Evolutionary conservation across 2,113 vertebrate species (phyloP).

Genomic region (Machaerirhynchus nigripectus): DNA sequence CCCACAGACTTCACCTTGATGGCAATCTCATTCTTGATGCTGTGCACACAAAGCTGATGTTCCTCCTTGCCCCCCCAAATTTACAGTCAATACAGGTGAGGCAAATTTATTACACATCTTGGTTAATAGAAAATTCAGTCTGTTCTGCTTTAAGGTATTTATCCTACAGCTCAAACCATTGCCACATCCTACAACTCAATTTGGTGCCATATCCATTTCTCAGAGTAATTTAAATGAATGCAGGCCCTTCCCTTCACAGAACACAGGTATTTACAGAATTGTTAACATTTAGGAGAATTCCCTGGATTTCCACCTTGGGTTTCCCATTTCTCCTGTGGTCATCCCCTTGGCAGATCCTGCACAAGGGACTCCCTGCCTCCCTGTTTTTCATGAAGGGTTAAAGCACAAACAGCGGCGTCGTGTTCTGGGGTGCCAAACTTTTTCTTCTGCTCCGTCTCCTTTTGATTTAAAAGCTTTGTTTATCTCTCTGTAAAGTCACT

Average conservation of each 20-base stretch:
- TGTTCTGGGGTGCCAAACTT: conserved; percentile 31
- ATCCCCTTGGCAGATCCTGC: background rate
- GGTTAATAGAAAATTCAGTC: background rate
- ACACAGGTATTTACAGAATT: background rate
- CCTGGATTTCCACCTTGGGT: background rate
- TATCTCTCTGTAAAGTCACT: conserved; percentile 62
- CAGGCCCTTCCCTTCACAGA: background rate
- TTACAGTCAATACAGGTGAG: background rate
- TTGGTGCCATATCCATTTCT: background rate
- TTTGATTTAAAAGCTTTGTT: conserved; percentile 71
- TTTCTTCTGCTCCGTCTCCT: conserved; percentile 16
- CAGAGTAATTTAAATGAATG: background rate
- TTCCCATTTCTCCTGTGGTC: background rate
- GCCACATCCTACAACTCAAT: background rate
- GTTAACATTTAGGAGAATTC: background rate
- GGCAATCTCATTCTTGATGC: background rate
- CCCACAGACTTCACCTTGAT: background rate
- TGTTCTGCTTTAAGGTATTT: background rate
- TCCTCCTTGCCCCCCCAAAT: background rate
- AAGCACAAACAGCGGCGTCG: background rate
- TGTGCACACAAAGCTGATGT: background rate
- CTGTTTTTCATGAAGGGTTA: conserved; percentile 31
- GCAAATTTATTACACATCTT: background rate
- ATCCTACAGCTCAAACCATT: background rate
- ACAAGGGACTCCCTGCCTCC: background rate